These are phyloP conservation scores for Watsonalla binaria DNA, from an alignment of 2,888 invertebrate species.

Conservation along the genomic window DNA sequence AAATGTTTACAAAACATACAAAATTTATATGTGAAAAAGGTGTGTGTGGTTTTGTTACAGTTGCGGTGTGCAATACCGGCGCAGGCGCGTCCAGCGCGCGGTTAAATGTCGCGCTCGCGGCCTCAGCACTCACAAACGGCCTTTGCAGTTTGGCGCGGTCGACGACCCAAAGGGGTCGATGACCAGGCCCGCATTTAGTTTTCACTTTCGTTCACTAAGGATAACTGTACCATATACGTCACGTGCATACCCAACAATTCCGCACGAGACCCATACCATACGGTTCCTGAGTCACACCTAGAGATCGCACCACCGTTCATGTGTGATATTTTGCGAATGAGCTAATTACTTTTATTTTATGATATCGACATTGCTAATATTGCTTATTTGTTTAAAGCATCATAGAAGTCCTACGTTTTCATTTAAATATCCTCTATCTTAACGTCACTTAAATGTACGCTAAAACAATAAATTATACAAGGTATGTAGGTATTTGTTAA, in stretches of 20 bases:
- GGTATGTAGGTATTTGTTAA: conserved; percentile 5
- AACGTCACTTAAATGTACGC: background rate
- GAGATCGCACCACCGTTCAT: conserved; percentile 39
- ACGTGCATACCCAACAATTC: conserved; percentile 53
- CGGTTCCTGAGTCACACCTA: conserved; percentile 46
- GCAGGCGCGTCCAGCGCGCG: conserved; percentile 49
- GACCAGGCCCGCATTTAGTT: conserved; percentile 74
- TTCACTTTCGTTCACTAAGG: conserved; percentile 78
- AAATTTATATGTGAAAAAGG: background rate
- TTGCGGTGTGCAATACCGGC: conserved; percentile 44
- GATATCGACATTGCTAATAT: too few relatives aligned
- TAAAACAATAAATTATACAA: background rate
- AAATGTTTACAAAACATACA: too few relatives aligned
- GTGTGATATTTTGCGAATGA: background rate
- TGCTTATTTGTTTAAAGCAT: too few relatives aligned
- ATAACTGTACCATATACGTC: conserved; percentile 75
- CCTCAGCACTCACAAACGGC: conserved; percentile 77
- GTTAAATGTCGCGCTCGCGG: conserved; percentile 70
- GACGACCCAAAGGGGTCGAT: conserved; percentile 68
- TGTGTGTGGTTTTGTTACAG: conserved; percentile 7
- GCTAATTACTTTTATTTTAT: background rate
- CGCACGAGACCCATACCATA: conserved; percentile 32
- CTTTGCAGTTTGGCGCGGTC: conserved; percentile 77
- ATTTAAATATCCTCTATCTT: too few relatives aligned
- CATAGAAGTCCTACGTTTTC: too few relatives aligned